A percentile compares a stretch with the other conserved stretches of the same genome.
phyloP scores from a whole-genome alignment of 1,140 invertebrate species.

The Cataglyphis hispanica region DNA sequence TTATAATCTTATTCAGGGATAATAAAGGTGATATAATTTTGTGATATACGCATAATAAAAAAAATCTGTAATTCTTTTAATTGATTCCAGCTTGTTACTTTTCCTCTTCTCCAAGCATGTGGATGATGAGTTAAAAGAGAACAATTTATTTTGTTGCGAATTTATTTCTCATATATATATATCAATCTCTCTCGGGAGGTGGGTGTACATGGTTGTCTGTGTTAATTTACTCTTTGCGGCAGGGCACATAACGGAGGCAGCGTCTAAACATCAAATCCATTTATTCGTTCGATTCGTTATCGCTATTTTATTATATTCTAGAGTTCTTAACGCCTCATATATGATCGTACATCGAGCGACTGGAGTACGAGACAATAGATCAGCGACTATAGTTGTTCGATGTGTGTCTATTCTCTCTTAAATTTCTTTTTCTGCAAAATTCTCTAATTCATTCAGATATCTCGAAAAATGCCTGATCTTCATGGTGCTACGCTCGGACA shows the following conservation, averaged over 20 bases:
- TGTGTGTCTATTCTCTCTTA: not conserved
- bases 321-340: slow-evolving; percentile 71
- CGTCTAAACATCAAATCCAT: slow-evolving; percentile 82
- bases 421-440: not conserved
- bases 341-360: slow-evolving; percentile 74
- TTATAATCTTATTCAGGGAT: slow-evolving; percentile 27
- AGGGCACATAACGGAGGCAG: slow-evolving; percentile 77
- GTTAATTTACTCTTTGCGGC: slow-evolving; percentile 69
- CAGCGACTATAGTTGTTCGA: slow-evolving; percentile 18
- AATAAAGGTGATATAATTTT: slow-evolving; percentile 64
- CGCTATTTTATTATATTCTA: slow-evolving; percentile 74
- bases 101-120: not conserved
- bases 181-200: slow-evolving; percentile 62
- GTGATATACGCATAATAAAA: slow-evolving; percentile 46
- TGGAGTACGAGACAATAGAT: slow-evolving; percentile 76
- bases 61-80: not conserved
- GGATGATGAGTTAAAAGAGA: not conserved
- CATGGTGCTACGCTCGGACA: slow-evolving; percentile 8
- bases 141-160: slow-evolving; percentile 74
- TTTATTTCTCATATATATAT: slow-evolving; percentile 78
- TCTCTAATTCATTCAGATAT: slow-evolving; percentile 5
- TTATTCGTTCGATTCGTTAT: slow-evolving; percentile 79
- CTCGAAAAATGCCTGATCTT: slow-evolving; percentile 23
- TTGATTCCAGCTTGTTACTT: not conserved
- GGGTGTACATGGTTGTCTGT: slow-evolving; percentile 71